These are phyloP conservation scores for Torymus texanus DNA, from an alignment of 2,888 invertebrate genomes.

Conservation along the genomic window DNA sequence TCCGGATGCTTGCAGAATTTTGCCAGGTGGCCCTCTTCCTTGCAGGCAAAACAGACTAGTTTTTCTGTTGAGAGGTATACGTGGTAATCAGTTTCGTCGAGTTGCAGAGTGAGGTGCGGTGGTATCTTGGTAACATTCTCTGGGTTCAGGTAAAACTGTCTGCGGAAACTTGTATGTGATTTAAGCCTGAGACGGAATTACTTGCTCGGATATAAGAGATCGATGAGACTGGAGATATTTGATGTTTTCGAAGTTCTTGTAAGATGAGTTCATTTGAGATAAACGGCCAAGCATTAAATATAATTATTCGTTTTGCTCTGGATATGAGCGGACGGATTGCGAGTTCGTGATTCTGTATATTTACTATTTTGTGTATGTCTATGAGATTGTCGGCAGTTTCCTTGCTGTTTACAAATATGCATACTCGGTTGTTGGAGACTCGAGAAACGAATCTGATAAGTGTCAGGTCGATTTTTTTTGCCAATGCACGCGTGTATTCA, in stretches of 20 bases:
- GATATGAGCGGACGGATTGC: constrained; percentile 4
- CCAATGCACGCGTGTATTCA: constrained; percentile 17
- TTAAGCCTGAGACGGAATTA: too few relatives aligned
- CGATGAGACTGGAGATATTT: too few relatives aligned
- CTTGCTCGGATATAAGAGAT: too few relatives aligned
- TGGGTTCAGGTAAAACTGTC: too few relatives aligned
- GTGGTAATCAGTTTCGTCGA: too few relatives aligned
- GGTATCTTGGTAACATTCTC: too few relatives aligned
- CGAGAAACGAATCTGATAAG: constrained; percentile 19
- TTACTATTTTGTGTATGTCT: background rate
- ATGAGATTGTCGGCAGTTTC: constrained; percentile 11
- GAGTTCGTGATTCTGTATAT: background rate
- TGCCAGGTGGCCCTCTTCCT: too few relatives aligned
- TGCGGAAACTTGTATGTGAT: too few relatives aligned
- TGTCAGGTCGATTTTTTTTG: background rate
- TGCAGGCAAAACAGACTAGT: too few relatives aligned
- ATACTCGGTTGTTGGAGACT: background rate
- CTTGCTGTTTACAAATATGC: background rate
- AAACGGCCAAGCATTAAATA: constrained; percentile 9
- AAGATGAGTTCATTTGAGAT: constrained; percentile 9
- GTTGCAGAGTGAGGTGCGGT: too few relatives aligned
- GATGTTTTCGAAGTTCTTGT: background rate
- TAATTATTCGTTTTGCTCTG: constrained; percentile 5
- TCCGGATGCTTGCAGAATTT: too few relatives aligned
- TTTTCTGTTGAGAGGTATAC: too few relatives aligned